Percentiles rank a stretch among this genome's conserved stretches.
Conservation (phyloP, 2,797 vertebrate genomes). For the Anguilla pacifica region DNA sequence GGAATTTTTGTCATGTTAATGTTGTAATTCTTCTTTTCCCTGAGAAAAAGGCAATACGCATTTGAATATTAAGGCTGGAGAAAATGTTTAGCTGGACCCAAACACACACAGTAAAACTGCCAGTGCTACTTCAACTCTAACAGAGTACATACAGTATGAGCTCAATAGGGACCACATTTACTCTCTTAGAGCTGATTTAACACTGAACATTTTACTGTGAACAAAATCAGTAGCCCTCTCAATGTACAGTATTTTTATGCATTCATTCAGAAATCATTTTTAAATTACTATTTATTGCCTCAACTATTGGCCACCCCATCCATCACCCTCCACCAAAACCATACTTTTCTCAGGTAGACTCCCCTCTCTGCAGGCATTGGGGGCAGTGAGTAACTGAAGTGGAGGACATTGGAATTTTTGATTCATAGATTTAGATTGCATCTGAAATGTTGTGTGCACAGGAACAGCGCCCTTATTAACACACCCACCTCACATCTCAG, state of each 20-base stretch:
- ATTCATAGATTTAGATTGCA: conserved; percentile 8
- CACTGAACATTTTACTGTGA: neutral
- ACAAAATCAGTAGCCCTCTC: neutral
- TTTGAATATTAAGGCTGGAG: neutral
- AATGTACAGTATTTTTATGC: neutral
- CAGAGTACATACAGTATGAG: neutral
- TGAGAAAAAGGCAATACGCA: neutral
- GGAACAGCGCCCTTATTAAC: neutral
- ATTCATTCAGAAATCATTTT: neutral
- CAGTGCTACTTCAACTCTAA: neutral
- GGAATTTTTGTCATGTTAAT: neutral
- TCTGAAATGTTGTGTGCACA: conserved; percentile 12
- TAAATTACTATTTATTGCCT: neutral
- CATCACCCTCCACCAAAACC: neutral
- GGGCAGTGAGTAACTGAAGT: conserved; percentile 1
- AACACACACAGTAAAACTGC: neutral
- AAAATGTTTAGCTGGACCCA: neutral
- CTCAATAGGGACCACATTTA: neutral
- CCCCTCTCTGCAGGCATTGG: neutral
- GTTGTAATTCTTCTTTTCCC: neutral
- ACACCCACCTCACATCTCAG: conserved; percentile 2
- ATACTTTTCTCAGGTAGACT: neutral
- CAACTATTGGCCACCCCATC: neutral
- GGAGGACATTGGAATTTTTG: neutral
- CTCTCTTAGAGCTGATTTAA: neutral